Percentiles rank a stretch among this genome's conserved stretches.
Evolutionary conservation across 2,888 invertebrate genomes (phyloP).

Genomic region (Eupithecia abbreviata): DNA sequence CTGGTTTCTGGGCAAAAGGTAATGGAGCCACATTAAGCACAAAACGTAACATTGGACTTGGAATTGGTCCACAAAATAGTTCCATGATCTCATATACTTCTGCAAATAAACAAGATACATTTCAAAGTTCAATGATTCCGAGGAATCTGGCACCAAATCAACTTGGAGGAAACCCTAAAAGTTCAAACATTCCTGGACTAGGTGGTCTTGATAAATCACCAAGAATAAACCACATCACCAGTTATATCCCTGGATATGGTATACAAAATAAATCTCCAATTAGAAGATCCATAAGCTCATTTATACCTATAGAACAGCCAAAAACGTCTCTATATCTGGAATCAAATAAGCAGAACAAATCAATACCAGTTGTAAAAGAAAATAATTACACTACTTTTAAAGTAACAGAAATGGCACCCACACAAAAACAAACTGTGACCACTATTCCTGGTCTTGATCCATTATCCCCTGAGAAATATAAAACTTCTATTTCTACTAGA

Average conservation of each 20-base stretch:
- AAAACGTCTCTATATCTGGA: conserved; percentile 7
- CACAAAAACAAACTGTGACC: conserved; percentile 3
- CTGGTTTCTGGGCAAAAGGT: conserved; percentile 77
- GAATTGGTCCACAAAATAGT: conserved; percentile 21
- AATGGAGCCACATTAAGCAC: conserved; percentile 59
- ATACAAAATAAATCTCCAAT: conserved; percentile 19
- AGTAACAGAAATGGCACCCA: conserved; percentile 4
- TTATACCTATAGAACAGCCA: conserved; percentile 28
- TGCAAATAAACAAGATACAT: conserved; percentile 20
- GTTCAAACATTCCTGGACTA: conserved; percentile 18
- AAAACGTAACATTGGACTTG: conserved; percentile 24
- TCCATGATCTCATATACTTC: conserved; percentile 12
- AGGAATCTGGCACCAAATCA: neutral
- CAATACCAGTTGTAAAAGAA: conserved; percentile 8
- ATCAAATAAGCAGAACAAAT: conserved; percentile 10
- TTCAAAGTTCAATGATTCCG: neutral
- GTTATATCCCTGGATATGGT: conserved; percentile 16
- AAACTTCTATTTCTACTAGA: neutral
- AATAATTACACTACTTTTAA: conserved; percentile 6
- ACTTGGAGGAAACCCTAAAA: conserved; percentile 12
- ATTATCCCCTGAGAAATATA: conserved; percentile 1
- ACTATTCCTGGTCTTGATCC: conserved; percentile 21
- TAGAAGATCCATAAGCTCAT: conserved; percentile 28
- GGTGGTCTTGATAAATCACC: conserved; percentile 12
- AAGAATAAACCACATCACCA: conserved; percentile 18